Conservation (phyloP, 2,888 invertebrate species). For the Habroteleia sp. region DNA sequence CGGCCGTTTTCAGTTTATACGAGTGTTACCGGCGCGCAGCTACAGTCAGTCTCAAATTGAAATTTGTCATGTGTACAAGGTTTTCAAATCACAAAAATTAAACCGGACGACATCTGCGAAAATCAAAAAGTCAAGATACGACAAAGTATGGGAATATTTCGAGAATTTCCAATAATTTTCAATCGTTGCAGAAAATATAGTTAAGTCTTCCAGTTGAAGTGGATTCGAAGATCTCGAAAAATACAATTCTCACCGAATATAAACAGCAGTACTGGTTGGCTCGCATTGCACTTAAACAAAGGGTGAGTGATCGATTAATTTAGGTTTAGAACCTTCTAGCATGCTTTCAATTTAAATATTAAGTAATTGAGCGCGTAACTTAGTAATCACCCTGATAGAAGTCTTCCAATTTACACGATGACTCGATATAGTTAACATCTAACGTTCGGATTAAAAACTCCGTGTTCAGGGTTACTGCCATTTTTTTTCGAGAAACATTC, state of each 20-base stretch:
- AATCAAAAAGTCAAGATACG: conserved; percentile 3
- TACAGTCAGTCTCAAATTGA: conserved; percentile 42
- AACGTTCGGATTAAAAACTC: background rate
- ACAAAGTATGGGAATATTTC: conserved; percentile 60
- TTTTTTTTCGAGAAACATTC: conserved; percentile 17
- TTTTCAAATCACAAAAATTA: background rate
- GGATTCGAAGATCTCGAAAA: conserved; percentile 2
- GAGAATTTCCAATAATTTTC: conserved; percentile 59
- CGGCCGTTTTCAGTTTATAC: conserved; percentile 29
- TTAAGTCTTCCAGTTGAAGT: conserved; percentile 16
- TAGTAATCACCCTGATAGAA: conserved; percentile 3
- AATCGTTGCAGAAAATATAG: conserved; percentile 61
- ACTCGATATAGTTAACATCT: conserved; percentile 8
- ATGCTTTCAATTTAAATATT: conserved; percentile 25
- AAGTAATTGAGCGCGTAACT: conserved; percentile 10
- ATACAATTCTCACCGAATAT: conserved; percentile 17
- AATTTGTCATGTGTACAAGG: conserved; percentile 20
- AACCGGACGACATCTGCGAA: conserved; percentile 7
- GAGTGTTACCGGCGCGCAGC: conserved; percentile 14
- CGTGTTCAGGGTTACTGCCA: conserved; percentile 15
- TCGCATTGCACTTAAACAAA: conserved; percentile 21
- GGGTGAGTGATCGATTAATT: conserved; percentile 49
- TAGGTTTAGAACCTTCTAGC: conserved; percentile 39
- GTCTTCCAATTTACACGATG: conserved; percentile 8
- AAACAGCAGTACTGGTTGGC: conserved; percentile 26